A percentile compares a stretch with the other conserved stretches of the same genome.
phyloP scores from a whole-genome alignment of 2,113 vertebrate genomes.

The Podarcis cretensis region DNA sequence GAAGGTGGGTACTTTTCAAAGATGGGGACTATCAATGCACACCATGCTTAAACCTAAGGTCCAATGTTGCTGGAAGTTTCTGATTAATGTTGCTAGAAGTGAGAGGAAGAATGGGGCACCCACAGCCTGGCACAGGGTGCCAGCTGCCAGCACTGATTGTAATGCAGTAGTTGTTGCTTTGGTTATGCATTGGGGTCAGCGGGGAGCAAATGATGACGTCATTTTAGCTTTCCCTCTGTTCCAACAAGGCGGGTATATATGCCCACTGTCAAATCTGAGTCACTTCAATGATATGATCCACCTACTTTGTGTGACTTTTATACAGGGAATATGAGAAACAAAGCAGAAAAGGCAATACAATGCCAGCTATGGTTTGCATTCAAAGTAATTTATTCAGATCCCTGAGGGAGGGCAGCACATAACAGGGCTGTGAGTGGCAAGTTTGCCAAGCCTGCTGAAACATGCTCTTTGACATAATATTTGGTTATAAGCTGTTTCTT shows the following conservation, averaged over 20 bases:
- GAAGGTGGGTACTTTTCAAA: neutral
- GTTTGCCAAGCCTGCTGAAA: neutral
- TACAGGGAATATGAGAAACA: neutral
- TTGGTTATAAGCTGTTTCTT: neutral
- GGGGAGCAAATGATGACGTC: neutral
- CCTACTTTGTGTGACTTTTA: neutral
- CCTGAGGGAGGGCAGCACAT: neutral
- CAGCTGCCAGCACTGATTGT: neutral
- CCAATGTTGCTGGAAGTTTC: neutral
- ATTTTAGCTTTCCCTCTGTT: neutral
- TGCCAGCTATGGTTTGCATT: neutral
- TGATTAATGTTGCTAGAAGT: neutral
- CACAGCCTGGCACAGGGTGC: neutral
- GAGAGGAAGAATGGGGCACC: neutral
- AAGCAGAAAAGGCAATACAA: neutral
- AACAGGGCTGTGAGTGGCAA: neutral
- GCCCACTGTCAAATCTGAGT: neutral
- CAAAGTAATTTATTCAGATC: neutral
- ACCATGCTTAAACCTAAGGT: neutral
- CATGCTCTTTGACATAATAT: neutral
- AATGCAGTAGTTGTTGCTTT: neutral
- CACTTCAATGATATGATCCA: neutral
- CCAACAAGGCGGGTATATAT: neutral
- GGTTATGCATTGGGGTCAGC: neutral
- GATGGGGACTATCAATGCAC: neutral